Percentiles rank a stretch among this genome's conserved stretches.
Evolutionary conservation across 2,888 invertebrate species (phyloP).

Genomic region (Aleiodes testaceus): DNA sequence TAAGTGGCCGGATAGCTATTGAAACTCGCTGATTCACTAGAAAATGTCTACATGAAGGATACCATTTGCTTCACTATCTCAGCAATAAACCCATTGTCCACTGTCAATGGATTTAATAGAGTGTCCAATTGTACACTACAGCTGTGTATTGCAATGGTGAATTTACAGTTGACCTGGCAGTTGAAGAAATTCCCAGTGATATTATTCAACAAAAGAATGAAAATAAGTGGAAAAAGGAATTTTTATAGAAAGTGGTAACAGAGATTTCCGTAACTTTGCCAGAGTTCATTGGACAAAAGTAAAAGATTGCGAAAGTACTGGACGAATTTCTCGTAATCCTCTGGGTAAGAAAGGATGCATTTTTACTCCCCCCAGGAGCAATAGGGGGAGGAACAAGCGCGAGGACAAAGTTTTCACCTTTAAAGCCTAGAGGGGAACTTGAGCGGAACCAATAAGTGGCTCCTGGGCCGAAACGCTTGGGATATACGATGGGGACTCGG

Average conservation of each 20-base stretch:
- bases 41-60: conserved; percentile 5
- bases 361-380: background rate
- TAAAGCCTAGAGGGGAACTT: conserved; percentile 41
- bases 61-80: conserved; percentile 18
- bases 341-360: conserved; percentile 33
- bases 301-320: conserved; percentile 40
- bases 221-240: background rate
- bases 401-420: conserved; percentile 33
- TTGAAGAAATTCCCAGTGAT: background rate
- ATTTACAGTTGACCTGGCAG: conserved; percentile 14
- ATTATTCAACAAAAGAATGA: too few relatives aligned
- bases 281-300: conserved; percentile 5
- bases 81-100: conserved; percentile 9
- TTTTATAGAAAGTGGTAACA: conserved; percentile 14
- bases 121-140: conserved; percentile 7
- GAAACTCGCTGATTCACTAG: conserved; percentile 21
- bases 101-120: conserved; percentile 9
- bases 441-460: conserved; percentile 48
- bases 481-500: background rate
- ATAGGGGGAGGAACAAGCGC: background rate
- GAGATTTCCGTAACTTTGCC: conserved; percentile 16
- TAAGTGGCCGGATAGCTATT: conserved; percentile 17
- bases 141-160: background rate
- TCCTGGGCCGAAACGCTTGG: conserved; percentile 21
- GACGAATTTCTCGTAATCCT: conserved; percentile 52